Evolutionary conservation across 2,113 vertebrate species (phyloP), one percentile per base, ranked within the genome.

Genomic region (Lanius collurio): DNA sequence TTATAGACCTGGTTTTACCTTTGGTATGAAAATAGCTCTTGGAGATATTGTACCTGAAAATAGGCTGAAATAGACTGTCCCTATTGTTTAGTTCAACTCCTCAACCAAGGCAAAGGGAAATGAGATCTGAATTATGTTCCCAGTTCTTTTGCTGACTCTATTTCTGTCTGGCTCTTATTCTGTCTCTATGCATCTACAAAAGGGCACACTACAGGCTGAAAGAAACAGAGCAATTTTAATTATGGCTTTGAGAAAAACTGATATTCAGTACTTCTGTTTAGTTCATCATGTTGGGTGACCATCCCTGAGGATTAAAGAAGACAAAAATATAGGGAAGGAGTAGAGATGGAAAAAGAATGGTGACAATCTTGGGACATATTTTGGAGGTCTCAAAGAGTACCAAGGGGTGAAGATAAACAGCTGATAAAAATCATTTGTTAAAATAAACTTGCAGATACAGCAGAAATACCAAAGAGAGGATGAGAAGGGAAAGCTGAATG

Each of bases 361-460:
- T 81, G 41, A 21, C 64, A 0, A 0, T 64, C 64, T 81, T 89
- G 90, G 86, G 64, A 56, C 11, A 9, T 59, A 71, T 68, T 91
- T 60, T 64, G 20, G 89, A 92, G 56, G 41, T 75, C 69, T 89
- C 31, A 56, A 50, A 60, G 64, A 83, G 35, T 30, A 75, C 42
- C 16, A 55, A 64, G 19, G 33, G 28, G 18, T 59, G 47, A 83
- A 86, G 82, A 78, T 59, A 90, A 90, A 94, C 27, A 80, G 33
- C 68, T 81, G 92, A 94, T 86, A 70, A 88, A 95, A 94, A 83
- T 88, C 1, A 60, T 88, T 86, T 86, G 44, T 93, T 67, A 77
- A 91, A 93, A 95, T 95, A 95, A 96, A 88, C 76, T 90, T 70
- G 55, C 83, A 93, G 67, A 94, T 86, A 57, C 78, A 80, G 70